Evolutionary conservation across 2,113 vertebrate species (phyloP).

Genomic region (Fulmarus glacialis): DNA sequence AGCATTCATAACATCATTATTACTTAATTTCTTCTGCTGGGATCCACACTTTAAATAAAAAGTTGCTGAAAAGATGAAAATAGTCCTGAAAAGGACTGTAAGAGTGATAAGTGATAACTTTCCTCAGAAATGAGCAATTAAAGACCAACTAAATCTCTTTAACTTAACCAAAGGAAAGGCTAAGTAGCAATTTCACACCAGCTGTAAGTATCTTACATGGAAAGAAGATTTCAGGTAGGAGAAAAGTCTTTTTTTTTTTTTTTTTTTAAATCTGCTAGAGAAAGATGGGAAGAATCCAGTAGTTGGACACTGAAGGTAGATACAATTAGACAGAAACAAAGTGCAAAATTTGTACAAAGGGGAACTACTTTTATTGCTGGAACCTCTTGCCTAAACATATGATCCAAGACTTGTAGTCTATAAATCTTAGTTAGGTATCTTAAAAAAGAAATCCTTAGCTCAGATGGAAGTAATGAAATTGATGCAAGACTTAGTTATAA

Average conservation of each 20-base stretch:
- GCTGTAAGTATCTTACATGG: not conserved
- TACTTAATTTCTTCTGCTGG: not conserved
- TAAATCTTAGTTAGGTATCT: not conserved
- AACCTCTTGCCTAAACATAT: not conserved
- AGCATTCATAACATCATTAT: not conserved
- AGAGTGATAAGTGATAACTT: not conserved
- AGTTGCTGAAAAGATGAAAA: not conserved
- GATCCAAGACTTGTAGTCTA: not conserved
- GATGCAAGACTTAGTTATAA: not conserved
- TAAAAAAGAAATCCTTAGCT: not conserved
- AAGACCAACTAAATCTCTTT: not conserved
- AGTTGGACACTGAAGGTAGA: not conserved
- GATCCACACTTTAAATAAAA: not conserved
- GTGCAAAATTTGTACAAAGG: not conserved
- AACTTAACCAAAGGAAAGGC: not conserved
- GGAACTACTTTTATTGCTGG: not conserved
- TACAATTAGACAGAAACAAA: not conserved
- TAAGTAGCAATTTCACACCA: not conserved
- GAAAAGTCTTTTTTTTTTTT: not conserved
- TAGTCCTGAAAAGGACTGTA: not conserved
- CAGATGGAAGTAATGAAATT: not conserved
- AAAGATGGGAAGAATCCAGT: not conserved
- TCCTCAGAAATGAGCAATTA: not conserved
- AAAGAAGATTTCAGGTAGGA: not conserved
- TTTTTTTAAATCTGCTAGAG: not conserved